These are phyloP conservation scores for Geococcyx californianus DNA, from an alignment of 2,113 vertebrate species.

Conservation along the genomic window DNA sequence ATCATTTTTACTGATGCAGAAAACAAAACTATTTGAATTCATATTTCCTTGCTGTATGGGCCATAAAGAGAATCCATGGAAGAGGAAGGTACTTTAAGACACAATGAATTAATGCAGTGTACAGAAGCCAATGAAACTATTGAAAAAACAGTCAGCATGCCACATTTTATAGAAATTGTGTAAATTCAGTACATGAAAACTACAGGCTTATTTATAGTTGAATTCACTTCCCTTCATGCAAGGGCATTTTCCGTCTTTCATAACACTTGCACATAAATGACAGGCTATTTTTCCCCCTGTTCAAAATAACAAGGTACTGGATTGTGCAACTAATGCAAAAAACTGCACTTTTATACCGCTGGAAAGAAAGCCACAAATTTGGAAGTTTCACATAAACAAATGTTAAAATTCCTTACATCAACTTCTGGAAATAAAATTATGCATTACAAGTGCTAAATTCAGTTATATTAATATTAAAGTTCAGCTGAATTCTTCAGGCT, in stretches of 20 bases:
- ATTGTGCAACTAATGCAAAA: neutral
- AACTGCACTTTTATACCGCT: neutral
- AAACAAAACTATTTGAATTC: neutral
- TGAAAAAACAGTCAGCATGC: neutral
- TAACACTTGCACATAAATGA: neutral
- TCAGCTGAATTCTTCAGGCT: neutral
- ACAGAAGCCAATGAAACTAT: conserved; percentile 6
- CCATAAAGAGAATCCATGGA: neutral
- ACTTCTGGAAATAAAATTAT: neutral
- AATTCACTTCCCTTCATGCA: neutral
- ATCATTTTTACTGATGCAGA: neutral
- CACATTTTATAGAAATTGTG: neutral
- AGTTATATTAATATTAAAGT: neutral
- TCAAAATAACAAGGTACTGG: neutral
- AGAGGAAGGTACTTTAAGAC: neutral
- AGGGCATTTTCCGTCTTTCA: neutral
- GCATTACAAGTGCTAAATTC: neutral
- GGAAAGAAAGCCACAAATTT: neutral
- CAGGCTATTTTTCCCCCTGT: neutral
- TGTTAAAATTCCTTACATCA: neutral
- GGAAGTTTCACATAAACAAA: neutral
- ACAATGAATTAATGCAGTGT: neutral
- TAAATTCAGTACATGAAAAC: neutral
- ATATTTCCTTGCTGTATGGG: neutral
- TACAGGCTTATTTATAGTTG: neutral